Evolutionary conservation across 23 tunicate genomes (phyloP), one percentile per base, ranked within the genome.

Genomic region (Diplosoma virens): DNA sequence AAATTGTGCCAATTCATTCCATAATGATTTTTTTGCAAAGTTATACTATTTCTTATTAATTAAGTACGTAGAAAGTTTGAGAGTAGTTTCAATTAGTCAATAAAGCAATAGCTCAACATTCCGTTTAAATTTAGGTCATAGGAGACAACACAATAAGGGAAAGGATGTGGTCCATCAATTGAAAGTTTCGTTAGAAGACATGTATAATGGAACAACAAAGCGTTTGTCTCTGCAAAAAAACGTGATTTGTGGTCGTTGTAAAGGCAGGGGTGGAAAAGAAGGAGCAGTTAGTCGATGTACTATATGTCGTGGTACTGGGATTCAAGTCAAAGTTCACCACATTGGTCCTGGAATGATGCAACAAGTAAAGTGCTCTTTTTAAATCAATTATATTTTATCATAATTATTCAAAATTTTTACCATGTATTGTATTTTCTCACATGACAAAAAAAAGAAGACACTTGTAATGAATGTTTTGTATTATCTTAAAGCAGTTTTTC

Each of bases 261-360:
- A 81, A 16, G 99, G 99, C 1, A 55, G 88, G 4, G 99, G 99
- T 25, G 99, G 99, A 0, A 85, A 85, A 76, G 87, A 84, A 34
- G 99, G 99, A 0, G 93, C 93, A 0, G 82, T 84, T 7, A 77
- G 79, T 20, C 80, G 67, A 32, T 95, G 99, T 71, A 55, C 52
- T 30, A 81, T 52, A 18, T 95, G 99, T 65, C 81, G 95, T 9
- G 99, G 99, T 0, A 89, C 85, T 31, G 99, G 99, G 30, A 82
- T 89, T 52, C 87, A 84, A 56, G 93, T 91, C 22, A 87, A 76
- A 58, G 86, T 87, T 47, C 90, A 87, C 7, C 95, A 88, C 53
- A 84, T 95, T 80, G 99, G 99, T 3, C 99, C 99, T 0, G 99
- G 99, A 23, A 95, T 95, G 99, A 97, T 95, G 82, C 99, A 95